phyloP scores from a whole-genome alignment of 2,797 vertebrate genomes.

The Spinus pinus region DNA sequence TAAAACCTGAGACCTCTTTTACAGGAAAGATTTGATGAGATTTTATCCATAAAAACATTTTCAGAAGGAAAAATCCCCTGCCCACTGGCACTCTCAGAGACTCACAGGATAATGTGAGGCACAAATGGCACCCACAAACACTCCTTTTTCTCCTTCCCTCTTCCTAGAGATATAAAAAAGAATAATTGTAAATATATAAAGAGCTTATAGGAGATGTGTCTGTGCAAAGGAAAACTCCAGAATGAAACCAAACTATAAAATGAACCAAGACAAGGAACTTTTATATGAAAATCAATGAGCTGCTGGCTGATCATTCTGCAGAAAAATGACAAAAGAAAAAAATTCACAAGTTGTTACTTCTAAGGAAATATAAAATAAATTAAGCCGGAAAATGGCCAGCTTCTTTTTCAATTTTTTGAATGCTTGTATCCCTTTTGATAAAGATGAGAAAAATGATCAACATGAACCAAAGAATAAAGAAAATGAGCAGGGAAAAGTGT shows the following conservation, averaged over 20 bases:
- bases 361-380: background rate
- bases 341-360: background rate
- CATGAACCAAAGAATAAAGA: fast-evolving
- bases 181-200: background rate
- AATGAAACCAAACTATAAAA: background rate
- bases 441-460: background rate
- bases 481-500: background rate
- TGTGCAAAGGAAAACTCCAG: background rate
- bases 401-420: background rate
- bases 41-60: background rate
- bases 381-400: fast-evolving
- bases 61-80: background rate
- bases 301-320: background rate
- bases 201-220: background rate
- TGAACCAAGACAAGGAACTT: background rate
- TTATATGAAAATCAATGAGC: background rate
- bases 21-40: fast-evolving
- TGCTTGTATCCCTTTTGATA: background rate
- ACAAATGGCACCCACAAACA: background rate
- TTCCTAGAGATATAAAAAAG: background rate
- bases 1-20: background rate
- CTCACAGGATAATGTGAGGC: background rate
- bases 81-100: fast-evolving
- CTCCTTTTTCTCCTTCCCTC: background rate
- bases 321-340: background rate